Percentiles rank a stretch among this genome's conserved stretches.
These are phyloP conservation scores for Euura saliciscinereae DNA, from an alignment of 1,140 invertebrate genomes.

Conservation along the genomic window DNA sequence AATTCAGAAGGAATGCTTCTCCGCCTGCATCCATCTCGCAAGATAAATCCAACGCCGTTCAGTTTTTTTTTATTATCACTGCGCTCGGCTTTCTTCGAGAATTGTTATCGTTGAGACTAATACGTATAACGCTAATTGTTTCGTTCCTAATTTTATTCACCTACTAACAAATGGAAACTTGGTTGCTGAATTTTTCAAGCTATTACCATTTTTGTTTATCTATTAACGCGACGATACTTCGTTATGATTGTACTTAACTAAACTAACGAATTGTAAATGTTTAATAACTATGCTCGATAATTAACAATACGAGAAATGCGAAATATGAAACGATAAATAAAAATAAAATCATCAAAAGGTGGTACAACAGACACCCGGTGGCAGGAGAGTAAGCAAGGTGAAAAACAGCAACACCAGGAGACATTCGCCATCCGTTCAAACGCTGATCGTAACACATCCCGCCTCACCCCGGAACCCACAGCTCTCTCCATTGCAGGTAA, in stretches of 20 bases:
- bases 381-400: slow-evolving; percentile 50
- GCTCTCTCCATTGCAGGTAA: slow-evolving; percentile 64
- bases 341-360: slow-evolving; percentile 36
- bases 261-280: too few relatives aligned
- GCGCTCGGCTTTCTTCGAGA: too few relatives aligned
- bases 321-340: neutral
- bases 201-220: too few relatives aligned
- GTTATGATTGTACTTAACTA: neutral
- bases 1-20: too few relatives aligned
- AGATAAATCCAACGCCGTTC: too few relatives aligned
- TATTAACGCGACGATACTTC: neutral
- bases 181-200: too few relatives aligned
- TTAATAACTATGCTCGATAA: neutral
- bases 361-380: slow-evolving; percentile 47
- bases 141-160: too few relatives aligned
- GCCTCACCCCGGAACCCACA: slow-evolving; percentile 62
- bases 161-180: too few relatives aligned
- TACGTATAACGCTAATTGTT: too few relatives aligned
- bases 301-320: neutral
- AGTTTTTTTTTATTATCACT: too few relatives aligned
- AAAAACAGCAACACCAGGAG: slow-evolving; percentile 49
- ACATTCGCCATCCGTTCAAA: slow-evolving; percentile 40
- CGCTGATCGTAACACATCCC: slow-evolving; percentile 47
- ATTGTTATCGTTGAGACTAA: too few relatives aligned
- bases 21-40: too few relatives aligned